Base-by-base conservation (phyloP, 2,888 invertebrate species). In the Drosophila paranaensis region DNA sequence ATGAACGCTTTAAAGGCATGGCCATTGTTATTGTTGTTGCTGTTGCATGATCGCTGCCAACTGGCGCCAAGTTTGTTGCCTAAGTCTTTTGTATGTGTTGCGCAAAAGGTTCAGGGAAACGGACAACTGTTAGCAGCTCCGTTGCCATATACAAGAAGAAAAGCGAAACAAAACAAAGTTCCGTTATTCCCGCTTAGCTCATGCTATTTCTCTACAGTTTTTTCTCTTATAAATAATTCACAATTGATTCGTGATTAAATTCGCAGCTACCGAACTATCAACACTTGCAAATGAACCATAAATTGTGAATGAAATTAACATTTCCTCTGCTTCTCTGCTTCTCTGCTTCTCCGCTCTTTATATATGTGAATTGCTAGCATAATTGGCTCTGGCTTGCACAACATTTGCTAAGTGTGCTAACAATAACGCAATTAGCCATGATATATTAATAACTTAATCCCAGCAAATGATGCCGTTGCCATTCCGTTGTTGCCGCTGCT, bases 21-120 rank as follows among this genome's bases (percentile, higher is more conserved):
- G 61, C 43, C 46, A 30, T 51, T 37, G 58, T 46, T 39, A n/a
- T 53, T 65, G 48, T 53, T 61, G 61, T 16, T 53, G 54, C 43
- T 79, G 68, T 74, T 89, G 85, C 77, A 72, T 77, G 87, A 74
- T 75, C 35, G 48, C 71, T 88, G 82, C 74, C 87, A 88, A 79
- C 72, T 85, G 86, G 88, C 88, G 71, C 85, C 84, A 74, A 88
- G 84, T 85, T 89, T 74, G 90, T 84, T 84, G 86, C 84, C 86
- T 71, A 85, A 84, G 84, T 84, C 90, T 89, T 89, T 89, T 85
- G 86, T 85, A 55, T 81, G 45, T 46, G 57, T 81, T 87, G 88
- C 71, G 88, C 71, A 83, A 89, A 82, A 64, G 74, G 60, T 79
- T 74, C 33, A 54, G 56, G 67, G 67, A 60, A 60, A 58, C 50